Percentiles rank a stretch among this genome's conserved stretches.
Evolutionary conservation across 2,113 vertebrate species (phyloP).

Genomic region (Enhydra lutris): DNA sequence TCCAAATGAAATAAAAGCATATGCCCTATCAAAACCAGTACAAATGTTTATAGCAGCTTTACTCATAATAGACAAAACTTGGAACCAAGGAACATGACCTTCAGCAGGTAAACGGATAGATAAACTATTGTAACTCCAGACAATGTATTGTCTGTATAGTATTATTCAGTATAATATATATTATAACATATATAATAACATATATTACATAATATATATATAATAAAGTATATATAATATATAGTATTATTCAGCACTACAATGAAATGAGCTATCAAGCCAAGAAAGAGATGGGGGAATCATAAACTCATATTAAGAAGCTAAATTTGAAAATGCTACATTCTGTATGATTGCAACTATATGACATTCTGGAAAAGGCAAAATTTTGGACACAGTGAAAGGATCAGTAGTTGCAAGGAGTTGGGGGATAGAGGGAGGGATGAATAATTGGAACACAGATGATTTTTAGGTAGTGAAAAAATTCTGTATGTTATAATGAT

Average conservation of each 20-base stretch:
- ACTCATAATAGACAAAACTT: background rate
- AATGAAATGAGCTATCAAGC: background rate
- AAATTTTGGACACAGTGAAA: background rate
- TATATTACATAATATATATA: too few species aligned
- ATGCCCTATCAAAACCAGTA: background rate
- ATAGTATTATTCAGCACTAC: background rate
- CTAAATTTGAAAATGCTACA: background rate
- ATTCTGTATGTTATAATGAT: background rate
- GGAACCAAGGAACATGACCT: background rate
- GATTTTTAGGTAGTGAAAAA: background rate
- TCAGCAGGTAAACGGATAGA: background rate
- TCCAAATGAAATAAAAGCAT: background rate
- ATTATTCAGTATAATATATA: too few species aligned
- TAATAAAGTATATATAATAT: too few species aligned
- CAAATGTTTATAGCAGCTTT: background rate
- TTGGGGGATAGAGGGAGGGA: background rate
- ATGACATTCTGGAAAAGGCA: background rate
- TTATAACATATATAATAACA: too few species aligned
- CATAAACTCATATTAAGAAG: background rate
- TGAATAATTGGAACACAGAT: background rate
- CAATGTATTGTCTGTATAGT: background rate
- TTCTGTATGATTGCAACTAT: background rate
- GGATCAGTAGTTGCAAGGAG: background rate
- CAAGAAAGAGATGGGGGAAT: background rate
- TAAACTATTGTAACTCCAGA: background rate